Base-by-base conservation (phyloP, 2,113 vertebrate species). In the Hippoglossus stenolepis region DNA sequence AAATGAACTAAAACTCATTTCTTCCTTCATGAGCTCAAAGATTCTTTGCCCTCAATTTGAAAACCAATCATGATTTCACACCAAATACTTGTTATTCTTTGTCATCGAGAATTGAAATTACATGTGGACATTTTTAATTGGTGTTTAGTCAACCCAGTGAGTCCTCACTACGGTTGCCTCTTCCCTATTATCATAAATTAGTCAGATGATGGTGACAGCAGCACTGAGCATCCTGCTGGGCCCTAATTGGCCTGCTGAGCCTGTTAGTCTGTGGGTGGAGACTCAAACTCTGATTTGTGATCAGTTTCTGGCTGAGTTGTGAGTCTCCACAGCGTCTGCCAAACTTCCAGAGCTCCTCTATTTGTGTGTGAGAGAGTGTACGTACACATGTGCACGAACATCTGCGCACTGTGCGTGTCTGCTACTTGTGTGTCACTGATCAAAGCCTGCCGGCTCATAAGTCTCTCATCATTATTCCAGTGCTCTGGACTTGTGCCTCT, bases 201-300 rank as follows among this genome's bases (percentile, higher is more conserved):
- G 72, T 80, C 72, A 85, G 70, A 74, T 64, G 17, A 57, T 17
- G 51, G 61, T 75, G 83, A 87, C 84, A 82, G 69, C 79, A 61
- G 74, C 65, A 57, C 61, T 66, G 18, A 79, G 69, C 18, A 0
- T 77, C 73, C 59, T 65, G 68, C 85, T 81, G 80, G 59, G 79
- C 86, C 82, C 69, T 90, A 91, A 92, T 92, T 90, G 83, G 80
- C 76, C 88, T 61, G 70, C 80, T 81, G 85, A 86, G 86, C 28
- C 73, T 77, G 66, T 82, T 81, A 73, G 61, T 75, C 74, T 59
- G 74, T 79, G 85, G 83, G 85, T 75, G 79, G 70, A 79, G 73
- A 85, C 45, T 35, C 1, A 5, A 14, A 54, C 56, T 82, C 63
- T 86, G 71, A 80, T 79, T 73, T 89, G 75, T 60, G 82, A 89